Evolutionary conservation across 2,113 vertebrate species (phyloP), one percentile per base, ranked within the genome.

Genomic region (Pterocles burchelli): DNA sequence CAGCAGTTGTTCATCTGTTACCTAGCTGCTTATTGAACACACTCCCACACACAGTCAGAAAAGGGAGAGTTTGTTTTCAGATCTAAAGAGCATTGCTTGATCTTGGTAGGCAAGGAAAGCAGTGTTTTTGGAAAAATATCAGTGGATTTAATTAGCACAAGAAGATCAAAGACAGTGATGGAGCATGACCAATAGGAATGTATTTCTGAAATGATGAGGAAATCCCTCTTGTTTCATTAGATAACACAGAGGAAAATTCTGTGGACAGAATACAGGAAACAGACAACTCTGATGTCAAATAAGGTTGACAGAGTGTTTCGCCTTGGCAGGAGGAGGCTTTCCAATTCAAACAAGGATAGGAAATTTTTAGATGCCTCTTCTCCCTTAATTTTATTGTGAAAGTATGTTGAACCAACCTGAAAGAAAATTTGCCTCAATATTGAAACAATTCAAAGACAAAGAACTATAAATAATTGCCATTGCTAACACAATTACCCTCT

Each of bases 261-360:
- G n/a, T 33, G 36, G 6, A 2, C 6, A 8, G 3, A 5, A 22
- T 19, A 26, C 1, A 52, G 26, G 58, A 74, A 8, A 51, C 19
- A 21, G 17, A 74, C 74, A 63, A 20, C 33, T 73, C 48, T 51
- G 17, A 41, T 46, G 41, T 7, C 28, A 62, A 77, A 13, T 26
- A 13, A n/a, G 28, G 41, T 31, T 74, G 54, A 52, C 19, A 58
- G 34, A 29, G 6, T 24, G 20, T 67, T 96, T 65, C 0, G 0
- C 19, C 25, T 82, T 85, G 38, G 43, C 33, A 67, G 43, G 28
- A 74, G 28, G 28, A 51, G 10, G n/a, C 10, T 24, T 21, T 55
- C 34, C 24, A 38, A 88, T 54, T 62, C 31, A 65, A 74, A 62
- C 5, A 77, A 49, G 8, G 46, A 29, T 3, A 49, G 22, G 26